Percentiles rank a stretch among this genome's conserved stretches.
Conservation (phyloP, 1,140 invertebrate genomes). For the Prorops nasuta region DNA sequence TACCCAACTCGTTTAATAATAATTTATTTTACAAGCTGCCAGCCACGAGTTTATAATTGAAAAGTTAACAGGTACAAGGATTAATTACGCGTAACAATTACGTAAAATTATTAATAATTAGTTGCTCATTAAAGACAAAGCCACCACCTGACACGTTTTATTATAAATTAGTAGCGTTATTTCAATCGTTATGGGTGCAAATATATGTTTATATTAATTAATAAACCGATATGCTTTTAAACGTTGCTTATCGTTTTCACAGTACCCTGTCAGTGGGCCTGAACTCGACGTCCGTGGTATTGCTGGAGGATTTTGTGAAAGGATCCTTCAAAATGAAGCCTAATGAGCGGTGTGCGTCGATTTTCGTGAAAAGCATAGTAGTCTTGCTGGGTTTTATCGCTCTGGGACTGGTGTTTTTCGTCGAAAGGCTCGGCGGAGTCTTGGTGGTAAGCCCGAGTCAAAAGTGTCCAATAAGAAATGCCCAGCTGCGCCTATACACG, state of each 20-base stretch:
- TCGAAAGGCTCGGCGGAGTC: constrained; percentile 72
- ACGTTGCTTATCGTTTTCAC: constrained; percentile 19
- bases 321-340: constrained; percentile 65
- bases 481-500: too few species aligned
- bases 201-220: too few species aligned
- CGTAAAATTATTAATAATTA: neutral
- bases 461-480: constrained; percentile 1
- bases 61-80: neutral
- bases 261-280: constrained; percentile 81
- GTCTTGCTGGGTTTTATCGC: constrained; percentile 65
- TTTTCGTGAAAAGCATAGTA: constrained; percentile 67
- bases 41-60: too few species aligned
- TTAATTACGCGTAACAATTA: neutral
- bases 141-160: too few species aligned
- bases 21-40: too few species aligned
- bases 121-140: too few species aligned
- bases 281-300: constrained; percentile 78
- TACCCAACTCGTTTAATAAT: too few species aligned
- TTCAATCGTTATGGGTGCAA: too few species aligned
- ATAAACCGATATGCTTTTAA: too few species aligned
- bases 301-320: constrained; percentile 78
- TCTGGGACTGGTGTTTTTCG: constrained; percentile 66
- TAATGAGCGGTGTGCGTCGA: constrained; percentile 61
- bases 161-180: too few species aligned
- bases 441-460: constrained; percentile 60